Percentiles rank a stretch among this genome's conserved stretches.
These are phyloP conservation scores for Muricea muricata DNA, from an alignment of 92 coral and sea anemone species.

Conservation along the genomic window DNA sequence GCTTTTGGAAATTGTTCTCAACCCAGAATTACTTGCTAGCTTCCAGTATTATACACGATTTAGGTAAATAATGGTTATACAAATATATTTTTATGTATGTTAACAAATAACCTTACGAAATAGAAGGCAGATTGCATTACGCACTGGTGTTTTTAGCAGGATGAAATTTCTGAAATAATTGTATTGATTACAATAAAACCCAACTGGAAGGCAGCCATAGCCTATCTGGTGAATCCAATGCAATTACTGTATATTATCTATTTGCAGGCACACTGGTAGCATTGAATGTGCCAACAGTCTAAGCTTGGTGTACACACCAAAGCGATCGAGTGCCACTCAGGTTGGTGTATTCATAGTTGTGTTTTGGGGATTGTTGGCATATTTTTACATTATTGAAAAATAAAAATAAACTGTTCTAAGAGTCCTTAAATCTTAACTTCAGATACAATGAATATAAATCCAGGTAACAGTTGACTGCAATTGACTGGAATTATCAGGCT, in stretches of 20 bases:
- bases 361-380: not conserved
- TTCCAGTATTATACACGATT: not conserved
- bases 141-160: not conserved
- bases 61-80: too few relatives aligned
- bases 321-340: not conserved
- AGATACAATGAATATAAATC: too few relatives aligned
- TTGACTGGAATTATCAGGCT: too few relatives aligned
- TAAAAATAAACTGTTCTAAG: not conserved
- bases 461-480: too few relatives aligned
- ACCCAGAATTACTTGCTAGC: not conserved
- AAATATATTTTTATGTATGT: not conserved
- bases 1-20: not conserved
- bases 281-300: not conserved
- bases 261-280: not conserved
- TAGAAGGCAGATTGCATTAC: too few relatives aligned
- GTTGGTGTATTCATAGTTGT: not conserved
- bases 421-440: not conserved
- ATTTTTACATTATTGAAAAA: not conserved
- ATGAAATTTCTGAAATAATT: not conserved
- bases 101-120: too few relatives aligned
- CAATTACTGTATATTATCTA: not conserved
- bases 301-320: not conserved
- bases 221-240: not conserved
- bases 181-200: not conserved
- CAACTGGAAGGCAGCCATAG: not conserved